Percentiles rank a stretch among this genome's conserved stretches.
Conservation (phyloP, 1,140 invertebrate genomes). For the Drosophila pseudoananassae region DNA sequence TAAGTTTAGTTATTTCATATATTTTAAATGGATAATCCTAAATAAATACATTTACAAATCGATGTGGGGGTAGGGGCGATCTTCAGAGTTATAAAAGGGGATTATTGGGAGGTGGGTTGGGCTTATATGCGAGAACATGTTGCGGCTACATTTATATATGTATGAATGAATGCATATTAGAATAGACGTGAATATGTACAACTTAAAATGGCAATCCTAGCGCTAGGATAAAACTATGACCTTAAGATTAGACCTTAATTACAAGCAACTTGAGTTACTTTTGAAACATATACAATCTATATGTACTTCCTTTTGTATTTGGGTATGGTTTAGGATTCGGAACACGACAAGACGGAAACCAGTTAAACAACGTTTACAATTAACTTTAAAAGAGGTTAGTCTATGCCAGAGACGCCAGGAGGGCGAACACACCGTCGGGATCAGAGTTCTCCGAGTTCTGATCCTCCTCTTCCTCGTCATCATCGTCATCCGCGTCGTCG, state of each 20-base stretch:
- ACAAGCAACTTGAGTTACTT: slow-evolving; percentile 24
- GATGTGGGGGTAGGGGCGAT: slow-evolving; percentile 6
- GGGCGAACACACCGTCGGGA: slow-evolving; percentile 9
- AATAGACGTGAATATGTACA: slow-evolving; percentile 49
- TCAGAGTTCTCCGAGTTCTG: not conserved
- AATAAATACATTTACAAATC: slow-evolving; percentile 44
- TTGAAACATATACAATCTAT: not conserved
- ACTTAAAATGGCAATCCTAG: slow-evolving; percentile 53
- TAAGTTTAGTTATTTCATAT: slow-evolving; percentile 19
- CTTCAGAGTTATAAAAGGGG: slow-evolving; percentile 3
- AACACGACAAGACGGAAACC: slow-evolving; percentile 31
- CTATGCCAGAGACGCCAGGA: slow-evolving; percentile 9
- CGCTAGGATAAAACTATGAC: slow-evolving; percentile 12
- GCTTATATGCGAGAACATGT: slow-evolving; percentile 12
- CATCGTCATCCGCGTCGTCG: slow-evolving; percentile 1
- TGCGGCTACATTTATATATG: slow-evolving; percentile 15
- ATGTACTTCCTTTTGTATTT: slow-evolving; percentile 1
- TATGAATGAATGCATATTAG: slow-evolving; percentile 4
- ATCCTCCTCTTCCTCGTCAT: slow-evolving; percentile 8
- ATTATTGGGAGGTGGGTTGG: not conserved
- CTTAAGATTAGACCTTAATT: slow-evolving; percentile 22
- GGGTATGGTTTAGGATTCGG: slow-evolving; percentile 3
- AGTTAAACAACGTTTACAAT: slow-evolving; percentile 9
- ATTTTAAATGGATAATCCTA: slow-evolving; percentile 6
- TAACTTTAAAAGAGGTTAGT: slow-evolving; percentile 5